Base-by-base conservation (phyloP, 1,140 invertebrate species). In the Bursaphelenchus mucronatus region DNA sequence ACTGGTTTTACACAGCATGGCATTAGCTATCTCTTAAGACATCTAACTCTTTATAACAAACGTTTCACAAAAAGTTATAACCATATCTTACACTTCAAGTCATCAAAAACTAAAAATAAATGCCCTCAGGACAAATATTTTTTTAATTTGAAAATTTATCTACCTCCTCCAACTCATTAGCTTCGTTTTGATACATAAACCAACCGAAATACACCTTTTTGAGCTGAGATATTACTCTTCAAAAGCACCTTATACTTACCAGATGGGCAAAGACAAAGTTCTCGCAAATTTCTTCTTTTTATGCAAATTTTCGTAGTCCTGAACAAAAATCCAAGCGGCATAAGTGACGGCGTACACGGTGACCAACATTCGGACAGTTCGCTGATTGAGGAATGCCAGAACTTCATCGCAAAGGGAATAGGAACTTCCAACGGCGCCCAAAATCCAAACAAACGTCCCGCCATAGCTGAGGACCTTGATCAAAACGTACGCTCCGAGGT, bases 251-350 rank as follows among this genome's bases (percentile, higher is more conserved):
- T 15, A 30, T n/a, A 15, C 58, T 61, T 69, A 76, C 71, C 71
- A 73, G 66, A 80, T 80, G 7, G 78, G 78, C 1, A 81, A 57
- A 8, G 76, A 81, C 40, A 80, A 64, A 6, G 66, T 54, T 39
- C 78, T 55, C 13, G 76, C 76, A 46, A 81, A 71, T 54, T 80
- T 80, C 51, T 80, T 80, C 21, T 78, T 66, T 21, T 13, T 55
- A n/a, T 66, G 63, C 44, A 81, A 63, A 40, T 53, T 53, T 52
- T 68, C 58, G 11, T 53, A 40, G 10, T 79, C 74, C 19, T 76
- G 68, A 5, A 81, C 67, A 54, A 74, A 80, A 47, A 80, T 75
- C 76, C 76, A 80, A 1, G 70, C 72, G 30, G 41, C 66, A 58
- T 79, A 81, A 11, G 66, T 75, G 0, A 63, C 17, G 11, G 67